Conservation (phyloP, 2,888 invertebrate genomes). For the Drosophila paramelanica region DNA sequence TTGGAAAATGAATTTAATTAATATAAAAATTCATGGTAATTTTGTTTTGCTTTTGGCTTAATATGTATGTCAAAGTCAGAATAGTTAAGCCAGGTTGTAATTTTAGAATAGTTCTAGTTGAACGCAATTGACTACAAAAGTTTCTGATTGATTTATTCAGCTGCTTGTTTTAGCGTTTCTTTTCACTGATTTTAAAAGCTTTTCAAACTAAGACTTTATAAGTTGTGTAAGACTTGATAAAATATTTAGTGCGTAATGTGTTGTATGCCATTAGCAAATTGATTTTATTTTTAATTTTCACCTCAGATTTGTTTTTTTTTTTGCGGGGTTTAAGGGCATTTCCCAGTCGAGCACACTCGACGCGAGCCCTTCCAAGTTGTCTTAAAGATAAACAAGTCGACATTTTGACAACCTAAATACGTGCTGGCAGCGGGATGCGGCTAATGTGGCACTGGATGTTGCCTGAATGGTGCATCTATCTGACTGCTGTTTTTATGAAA, state of each 20-base stretch:
- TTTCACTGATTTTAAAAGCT: background rate
- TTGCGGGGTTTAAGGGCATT: constrained; percentile 8
- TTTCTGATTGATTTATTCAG: background rate
- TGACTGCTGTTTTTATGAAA: constrained; percentile 39
- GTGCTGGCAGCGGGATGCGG: constrained; percentile 44
- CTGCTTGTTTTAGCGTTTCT: background rate
- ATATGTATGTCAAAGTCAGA: too few species aligned
- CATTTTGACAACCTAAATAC: constrained; percentile 71
- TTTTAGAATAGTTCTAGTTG: too few species aligned
- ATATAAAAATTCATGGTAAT: too few species aligned
- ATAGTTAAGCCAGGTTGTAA: too few species aligned
- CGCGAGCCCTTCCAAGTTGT: constrained; percentile 13
- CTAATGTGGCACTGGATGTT: constrained; percentile 40
- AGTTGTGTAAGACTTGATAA: background rate
- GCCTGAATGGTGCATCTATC: constrained; percentile 22
- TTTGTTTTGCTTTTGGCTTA: too few species aligned
- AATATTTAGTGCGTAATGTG: background rate
- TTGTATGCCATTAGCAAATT: background rate
- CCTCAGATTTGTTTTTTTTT: too few species aligned
- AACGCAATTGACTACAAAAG: background rate
- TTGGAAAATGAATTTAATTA: too few species aligned
- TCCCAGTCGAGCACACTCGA: background rate
- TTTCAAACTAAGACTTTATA: background rate
- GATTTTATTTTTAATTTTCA: background rate
- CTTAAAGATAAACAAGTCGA: constrained; percentile 75